Evolutionary conservation across 2,113 vertebrate genomes (phyloP).

Genomic region (Scomber scombrus): DNA sequence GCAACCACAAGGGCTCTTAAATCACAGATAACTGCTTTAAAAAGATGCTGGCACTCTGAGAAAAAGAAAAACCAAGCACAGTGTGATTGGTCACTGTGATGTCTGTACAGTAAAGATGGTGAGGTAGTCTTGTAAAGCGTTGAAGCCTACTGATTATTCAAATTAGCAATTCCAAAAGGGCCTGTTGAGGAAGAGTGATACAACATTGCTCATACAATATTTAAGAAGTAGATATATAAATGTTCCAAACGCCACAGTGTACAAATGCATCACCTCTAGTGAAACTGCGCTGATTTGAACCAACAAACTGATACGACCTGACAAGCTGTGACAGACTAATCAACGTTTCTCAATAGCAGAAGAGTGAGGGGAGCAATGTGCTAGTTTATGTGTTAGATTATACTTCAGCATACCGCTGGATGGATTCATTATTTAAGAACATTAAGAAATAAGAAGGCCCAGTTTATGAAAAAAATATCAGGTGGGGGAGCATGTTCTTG

Average conservation of each 20-base stretch:
- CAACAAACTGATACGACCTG: background rate
- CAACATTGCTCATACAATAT: no score
- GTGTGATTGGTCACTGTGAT: background rate
- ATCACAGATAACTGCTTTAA: conserved; percentile 22
- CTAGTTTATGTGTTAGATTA: background rate
- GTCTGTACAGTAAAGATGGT: background rate
- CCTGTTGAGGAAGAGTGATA: background rate
- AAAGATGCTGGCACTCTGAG: background rate
- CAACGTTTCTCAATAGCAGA: background rate
- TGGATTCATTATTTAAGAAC: background rate
- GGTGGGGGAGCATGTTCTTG: background rate
- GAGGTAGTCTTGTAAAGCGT: no score
- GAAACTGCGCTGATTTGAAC: no score
- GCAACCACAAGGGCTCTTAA: conserved; percentile 5
- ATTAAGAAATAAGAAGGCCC: conserved; percentile 14
- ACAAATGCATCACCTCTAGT: no score
- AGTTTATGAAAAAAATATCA: conserved; percentile 27
- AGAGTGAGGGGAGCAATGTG: background rate
- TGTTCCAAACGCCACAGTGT: no score
- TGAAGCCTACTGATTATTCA: background rate
- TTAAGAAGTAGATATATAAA: no score
- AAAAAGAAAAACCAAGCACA: background rate
- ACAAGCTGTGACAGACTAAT: background rate
- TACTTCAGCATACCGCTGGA: background rate
- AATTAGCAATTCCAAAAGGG: background rate